These are phyloP conservation scores for Meloidogyne hapla DNA, from an alignment of 1,140 invertebrate species.

Conservation along the genomic window DNA sequence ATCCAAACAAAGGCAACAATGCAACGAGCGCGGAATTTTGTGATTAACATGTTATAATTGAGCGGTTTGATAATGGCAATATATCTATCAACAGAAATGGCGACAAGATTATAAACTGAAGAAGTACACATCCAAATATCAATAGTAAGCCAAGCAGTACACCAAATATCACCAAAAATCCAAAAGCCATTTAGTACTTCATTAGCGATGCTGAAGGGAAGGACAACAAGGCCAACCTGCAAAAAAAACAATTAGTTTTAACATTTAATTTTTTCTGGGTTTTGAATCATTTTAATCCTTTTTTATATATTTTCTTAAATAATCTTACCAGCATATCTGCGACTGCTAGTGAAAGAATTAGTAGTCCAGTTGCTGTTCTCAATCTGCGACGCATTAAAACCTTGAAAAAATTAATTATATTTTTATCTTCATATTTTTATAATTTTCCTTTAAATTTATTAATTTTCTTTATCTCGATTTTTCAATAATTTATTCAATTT, in stretches of 20 bases:
- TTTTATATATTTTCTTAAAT: neutral
- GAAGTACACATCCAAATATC: slow-evolving; percentile 95
- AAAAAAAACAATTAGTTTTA: too few relatives aligned
- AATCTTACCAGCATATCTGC: slow-evolving; percentile 77
- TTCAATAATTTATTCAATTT: neutral
- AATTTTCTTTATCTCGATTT: neutral
- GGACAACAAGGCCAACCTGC: slow-evolving; percentile 61
- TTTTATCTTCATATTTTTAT: too few relatives aligned
- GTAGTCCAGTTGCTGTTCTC: slow-evolving; percentile 80
- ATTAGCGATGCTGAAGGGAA: slow-evolving; percentile 64
- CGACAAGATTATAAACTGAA: slow-evolving; percentile 84
- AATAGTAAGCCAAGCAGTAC: slow-evolving; percentile 82
- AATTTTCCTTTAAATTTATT: neutral
- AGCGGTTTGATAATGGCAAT: slow-evolving; percentile 94
- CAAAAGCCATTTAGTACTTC: slow-evolving; percentile 60
- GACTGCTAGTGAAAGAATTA: slow-evolving; percentile 80
- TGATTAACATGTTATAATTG: slow-evolving; percentile 91
- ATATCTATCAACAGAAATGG: slow-evolving; percentile 76
- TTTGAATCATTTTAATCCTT: neutral
- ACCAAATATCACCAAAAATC: slow-evolving; percentile 64
- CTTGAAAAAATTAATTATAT: neutral
- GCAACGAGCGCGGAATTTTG: slow-evolving; percentile 80
- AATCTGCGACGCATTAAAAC: slow-evolving; percentile 79
- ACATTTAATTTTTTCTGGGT: too few relatives aligned
- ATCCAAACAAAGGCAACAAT: slow-evolving; percentile 90